Percentiles rank a stretch among this genome's conserved stretches.
These are phyloP conservation scores for Chionomys nivalis DNA, from an alignment of 2,113 vertebrate genomes.

Conservation along the genomic window DNA sequence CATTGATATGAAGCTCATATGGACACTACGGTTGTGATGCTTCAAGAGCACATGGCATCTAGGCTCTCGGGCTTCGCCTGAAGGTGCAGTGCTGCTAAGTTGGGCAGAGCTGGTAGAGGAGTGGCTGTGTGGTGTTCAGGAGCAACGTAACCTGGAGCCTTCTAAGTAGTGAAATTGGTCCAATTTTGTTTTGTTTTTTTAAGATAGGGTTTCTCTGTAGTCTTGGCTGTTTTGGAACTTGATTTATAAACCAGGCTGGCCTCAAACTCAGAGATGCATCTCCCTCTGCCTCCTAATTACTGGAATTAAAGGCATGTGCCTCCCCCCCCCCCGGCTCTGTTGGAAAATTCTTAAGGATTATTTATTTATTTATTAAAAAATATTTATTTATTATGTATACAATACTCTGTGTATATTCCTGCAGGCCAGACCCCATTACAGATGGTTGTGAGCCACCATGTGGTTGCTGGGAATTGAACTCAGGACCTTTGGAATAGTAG, in stretches of 20 bases:
- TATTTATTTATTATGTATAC: too few relatives aligned
- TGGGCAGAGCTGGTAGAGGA: neutral
- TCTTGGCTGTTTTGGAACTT: neutral
- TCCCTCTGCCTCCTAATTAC: neutral
- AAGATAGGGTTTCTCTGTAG: neutral
- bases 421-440: too few relatives aligned
- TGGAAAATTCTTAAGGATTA: neutral
- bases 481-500: too few relatives aligned
- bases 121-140: neutral
- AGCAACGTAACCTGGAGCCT: neutral
- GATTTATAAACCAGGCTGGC: neutral
- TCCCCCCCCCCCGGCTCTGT: accelerated
- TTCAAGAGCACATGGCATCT: neutral
- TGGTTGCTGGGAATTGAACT: too few relatives aligned
- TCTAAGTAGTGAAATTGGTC: neutral
- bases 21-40: neutral
- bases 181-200: too few relatives aligned
- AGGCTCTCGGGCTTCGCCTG: neutral
- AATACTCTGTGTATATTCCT: too few relatives aligned
- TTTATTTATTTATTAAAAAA: neutral
- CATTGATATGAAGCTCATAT: neutral
- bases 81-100: neutral
- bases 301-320: neutral
- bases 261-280: neutral
- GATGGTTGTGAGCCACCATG: too few relatives aligned